These are phyloP conservation scores for Eulemur rufifrons DNA, from an alignment of 2,113 vertebrate genomes.

Conservation along the genomic window DNA sequence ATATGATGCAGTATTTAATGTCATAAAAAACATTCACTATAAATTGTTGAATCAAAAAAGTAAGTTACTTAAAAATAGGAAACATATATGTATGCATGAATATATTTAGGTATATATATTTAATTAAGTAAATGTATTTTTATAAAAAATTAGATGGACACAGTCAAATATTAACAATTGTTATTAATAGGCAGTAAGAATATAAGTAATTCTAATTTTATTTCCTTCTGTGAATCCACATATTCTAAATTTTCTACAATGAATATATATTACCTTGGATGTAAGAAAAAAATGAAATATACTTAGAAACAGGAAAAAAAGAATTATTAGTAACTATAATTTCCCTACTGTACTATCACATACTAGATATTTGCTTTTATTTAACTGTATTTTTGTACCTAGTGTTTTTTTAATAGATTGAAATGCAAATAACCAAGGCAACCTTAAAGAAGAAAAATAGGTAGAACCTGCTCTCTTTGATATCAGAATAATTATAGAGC, in stretches of 20 bases:
- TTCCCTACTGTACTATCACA: neutral
- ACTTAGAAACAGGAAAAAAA: neutral
- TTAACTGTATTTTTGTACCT: neutral
- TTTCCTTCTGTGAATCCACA: neutral
- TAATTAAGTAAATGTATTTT: neutral
- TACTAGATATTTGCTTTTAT: neutral
- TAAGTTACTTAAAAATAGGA: neutral
- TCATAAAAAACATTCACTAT: neutral
- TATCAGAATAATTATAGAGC: neutral
- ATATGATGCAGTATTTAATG: neutral
- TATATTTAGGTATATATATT: neutral
- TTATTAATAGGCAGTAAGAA: neutral
- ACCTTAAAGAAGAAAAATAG: neutral
- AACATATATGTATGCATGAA: neutral
- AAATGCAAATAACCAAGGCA: slow-evolving; percentile 17
- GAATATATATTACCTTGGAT: neutral
- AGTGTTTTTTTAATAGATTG: neutral
- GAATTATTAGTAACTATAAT: neutral
- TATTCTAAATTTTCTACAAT: slow-evolving; percentile 16
- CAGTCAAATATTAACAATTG: neutral
- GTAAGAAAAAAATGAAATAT: neutral
- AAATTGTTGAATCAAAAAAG: neutral
- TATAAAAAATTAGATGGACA: neutral
- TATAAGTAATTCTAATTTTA: neutral
- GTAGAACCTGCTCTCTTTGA: neutral